Base-by-base conservation (phyloP, 2,888 invertebrate genomes). In the Noctua janthina region DNA sequence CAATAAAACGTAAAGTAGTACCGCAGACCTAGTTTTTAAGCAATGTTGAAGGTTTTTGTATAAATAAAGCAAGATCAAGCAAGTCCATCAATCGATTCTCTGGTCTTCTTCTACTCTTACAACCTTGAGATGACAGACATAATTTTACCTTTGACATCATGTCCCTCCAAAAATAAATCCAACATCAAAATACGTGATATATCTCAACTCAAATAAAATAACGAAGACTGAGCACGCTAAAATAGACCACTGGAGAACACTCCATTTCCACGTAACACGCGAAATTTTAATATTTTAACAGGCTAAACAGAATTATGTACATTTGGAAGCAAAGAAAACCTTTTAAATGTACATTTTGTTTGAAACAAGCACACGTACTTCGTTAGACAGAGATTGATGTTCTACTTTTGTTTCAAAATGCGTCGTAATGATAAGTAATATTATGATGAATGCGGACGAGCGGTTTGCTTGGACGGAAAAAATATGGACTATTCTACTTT, bases 381-480 rank as follows among this genome's bases (percentile, higher is more conserved):
- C 85, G 84, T 64, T 76, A 51, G 94, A 93, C 94, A 92, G 87
- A 92, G 95, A 95, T 93, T 92, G 94, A 95, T 95, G 92, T 62
- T 56, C 72, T 79, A 87, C 90, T 90, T 94, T 94, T 94, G 93
- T 94, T 94, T 92, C 90, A 87, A 90, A 92, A 89, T 83, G 66
- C 77, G 84, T 89, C 81, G 91, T 93, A 93, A 93, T 93, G 93
- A 93, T 93, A 92, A 93, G 93, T 93, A 92, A 93, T 93, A 91
- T 92, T 92, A 92, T 94, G 93, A 93, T 93, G 90, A 94, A 94
- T 95, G 92, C 86, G 54, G 54, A 49, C 10, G 66, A 17, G 29
- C 64, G 20, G 64, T 39, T 35, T 66, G 72, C 3, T 74, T 71
- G 51, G 15, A 17, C 15, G 79, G 73, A 78, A 81, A 84, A 79